Evolutionary conservation across 1,140 invertebrate species (phyloP).

Genomic region (Mesaphorura yosii): DNA sequence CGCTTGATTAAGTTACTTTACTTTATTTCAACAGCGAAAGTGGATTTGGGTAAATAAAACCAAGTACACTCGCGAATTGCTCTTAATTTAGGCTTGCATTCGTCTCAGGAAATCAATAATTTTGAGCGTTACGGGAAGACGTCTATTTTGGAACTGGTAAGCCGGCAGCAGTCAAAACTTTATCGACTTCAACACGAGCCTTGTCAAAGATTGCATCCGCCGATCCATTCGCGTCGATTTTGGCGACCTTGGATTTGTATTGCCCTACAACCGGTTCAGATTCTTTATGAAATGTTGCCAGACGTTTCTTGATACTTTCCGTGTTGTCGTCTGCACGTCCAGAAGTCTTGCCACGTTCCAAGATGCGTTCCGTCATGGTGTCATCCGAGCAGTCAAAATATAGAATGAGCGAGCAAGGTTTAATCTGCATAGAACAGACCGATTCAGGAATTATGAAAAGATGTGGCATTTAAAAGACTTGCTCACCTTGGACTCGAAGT

Average conservation of each 20-base stretch:
- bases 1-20: too few relatives aligned
- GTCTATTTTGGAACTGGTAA: neutral
- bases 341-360: conserved; percentile 78
- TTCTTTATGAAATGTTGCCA: conserved; percentile 83
- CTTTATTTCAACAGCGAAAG: too few relatives aligned
- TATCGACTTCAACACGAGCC: conserved; percentile 14
- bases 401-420: conserved; percentile 63
- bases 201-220: conserved; percentile 20
- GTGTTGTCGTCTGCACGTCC: conserved; percentile 92
- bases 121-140: neutral
- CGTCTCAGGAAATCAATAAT: neutral
- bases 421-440: conserved; percentile 44
- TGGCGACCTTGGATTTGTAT: conserved; percentile 54
- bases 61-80: too few relatives aligned
- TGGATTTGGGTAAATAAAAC: too few relatives aligned
- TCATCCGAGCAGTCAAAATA: conserved; percentile 75
- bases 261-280: conserved; percentile 79
- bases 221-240: conserved; percentile 19
- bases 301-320: conserved; percentile 85
- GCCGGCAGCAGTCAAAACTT: conserved; percentile 5
- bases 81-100: too few relatives aligned
- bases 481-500: conserved; percentile 53
- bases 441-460: neutral
- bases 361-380: conserved; percentile 66
- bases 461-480: neutral